Percentiles rank a stretch among this genome's conserved stretches.
Conservation (phyloP, 2,797 vertebrate genomes). For the Acanthornis magna region DNA sequence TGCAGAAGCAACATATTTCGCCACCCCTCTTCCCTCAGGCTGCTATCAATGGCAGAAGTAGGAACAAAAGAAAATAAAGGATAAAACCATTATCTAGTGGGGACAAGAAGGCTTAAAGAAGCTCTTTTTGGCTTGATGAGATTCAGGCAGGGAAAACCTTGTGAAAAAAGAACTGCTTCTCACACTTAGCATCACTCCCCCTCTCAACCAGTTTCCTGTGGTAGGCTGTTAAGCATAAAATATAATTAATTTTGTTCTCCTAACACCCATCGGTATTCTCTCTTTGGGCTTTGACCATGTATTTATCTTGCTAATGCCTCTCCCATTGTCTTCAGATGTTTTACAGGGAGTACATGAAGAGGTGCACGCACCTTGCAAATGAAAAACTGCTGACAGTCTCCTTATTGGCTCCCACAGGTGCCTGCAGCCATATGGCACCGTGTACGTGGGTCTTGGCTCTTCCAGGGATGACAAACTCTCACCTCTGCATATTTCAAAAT, state of each 20-base stretch:
- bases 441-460: neutral
- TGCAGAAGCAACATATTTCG: constrained; percentile 68
- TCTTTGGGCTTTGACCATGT: neutral
- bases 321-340: neutral
- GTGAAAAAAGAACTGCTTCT: neutral
- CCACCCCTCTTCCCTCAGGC: constrained; percentile 36
- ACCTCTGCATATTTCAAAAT: constrained; percentile 13
- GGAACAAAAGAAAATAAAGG: constrained; percentile 40
- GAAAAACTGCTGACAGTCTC: constrained; percentile 37
- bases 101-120: neutral
- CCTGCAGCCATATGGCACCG: constrained; percentile 9
- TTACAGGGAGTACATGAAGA: constrained; percentile 27
- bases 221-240: neutral
- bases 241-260: neutral
- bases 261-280: neutral
- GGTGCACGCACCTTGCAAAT: neutral
- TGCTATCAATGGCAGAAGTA: neutral
- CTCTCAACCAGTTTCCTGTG: neutral
- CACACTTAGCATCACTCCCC: neutral
- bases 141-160: neutral
- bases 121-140: neutral
- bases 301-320: constrained; percentile 19
- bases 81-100: constrained; percentile 14
- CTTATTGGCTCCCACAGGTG: neutral
- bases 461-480: constrained; percentile 22